phyloP scores from a whole-genome alignment of 2,888 invertebrate genomes.

The Latrodectus elegans region DNA sequence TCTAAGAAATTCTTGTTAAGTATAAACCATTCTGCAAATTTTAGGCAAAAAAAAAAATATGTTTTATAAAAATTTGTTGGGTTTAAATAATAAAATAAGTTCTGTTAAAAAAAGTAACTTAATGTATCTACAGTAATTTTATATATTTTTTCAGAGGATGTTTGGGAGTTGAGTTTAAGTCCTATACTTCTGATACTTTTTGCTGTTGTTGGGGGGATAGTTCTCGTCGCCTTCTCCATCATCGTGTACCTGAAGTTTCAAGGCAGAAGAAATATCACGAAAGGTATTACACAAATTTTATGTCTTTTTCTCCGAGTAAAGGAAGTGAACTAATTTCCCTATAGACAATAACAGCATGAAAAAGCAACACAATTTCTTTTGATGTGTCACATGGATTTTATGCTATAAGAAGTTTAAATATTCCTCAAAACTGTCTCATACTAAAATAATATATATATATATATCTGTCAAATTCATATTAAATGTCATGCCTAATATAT shows the following conservation, averaged over 20 bases:
- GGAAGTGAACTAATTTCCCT: slow-evolving; percentile 39
- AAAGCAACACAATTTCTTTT: no score
- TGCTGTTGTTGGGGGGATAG: slow-evolving; percentile 62
- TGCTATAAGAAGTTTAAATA: no score
- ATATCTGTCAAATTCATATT: no score
- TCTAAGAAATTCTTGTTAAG: no score
- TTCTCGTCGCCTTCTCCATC: slow-evolving; percentile 66
- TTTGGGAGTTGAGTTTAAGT: slow-evolving; percentile 71
- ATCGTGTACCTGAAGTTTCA: slow-evolving; percentile 68
- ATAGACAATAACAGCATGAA: slow-evolving; percentile 6
- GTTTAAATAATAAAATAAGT: not conserved
- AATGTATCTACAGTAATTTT: not conserved
- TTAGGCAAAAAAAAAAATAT: no score
- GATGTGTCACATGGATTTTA: no score
- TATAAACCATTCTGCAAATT: no score
- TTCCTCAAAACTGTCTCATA: no score
- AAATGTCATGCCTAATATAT: no score
- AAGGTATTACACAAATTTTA: slow-evolving; percentile 37
- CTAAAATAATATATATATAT: no score
- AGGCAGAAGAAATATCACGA: slow-evolving; percentile 50
- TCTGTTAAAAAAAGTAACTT: not conserved
- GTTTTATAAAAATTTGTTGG: not conserved
- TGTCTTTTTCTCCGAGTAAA: not conserved
- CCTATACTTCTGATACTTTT: slow-evolving; percentile 66
- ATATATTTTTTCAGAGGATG: slow-evolving; percentile 66